Conservation (phyloP, 53 echinoderm and acorn worm genomes). For the Luidia sarsii region DNA sequence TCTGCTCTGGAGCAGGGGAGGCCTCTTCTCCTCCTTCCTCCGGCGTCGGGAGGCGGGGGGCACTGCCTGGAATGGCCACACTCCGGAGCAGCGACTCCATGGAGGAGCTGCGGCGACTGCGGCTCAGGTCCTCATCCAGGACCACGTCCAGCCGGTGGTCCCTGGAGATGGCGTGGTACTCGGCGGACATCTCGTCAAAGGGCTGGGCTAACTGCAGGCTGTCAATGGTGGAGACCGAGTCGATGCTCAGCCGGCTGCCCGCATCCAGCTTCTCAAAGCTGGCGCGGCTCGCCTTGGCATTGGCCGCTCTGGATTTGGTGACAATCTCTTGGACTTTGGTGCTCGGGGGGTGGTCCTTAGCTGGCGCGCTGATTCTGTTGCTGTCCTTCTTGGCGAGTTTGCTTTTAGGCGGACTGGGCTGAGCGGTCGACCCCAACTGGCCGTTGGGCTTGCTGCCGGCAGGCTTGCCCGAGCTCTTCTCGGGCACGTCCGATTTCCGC, state of each 20-base stretch:
- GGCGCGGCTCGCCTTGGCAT: not conserved
- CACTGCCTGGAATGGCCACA: constrained; percentile 43
- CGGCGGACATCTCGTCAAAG: constrained; percentile 86
- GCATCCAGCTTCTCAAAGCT: constrained; percentile 46
- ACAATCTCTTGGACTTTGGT: constrained; percentile 19
- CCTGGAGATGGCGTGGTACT: constrained; percentile 67
- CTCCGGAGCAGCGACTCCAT: constrained; percentile 69
- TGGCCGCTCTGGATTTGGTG: constrained; percentile 14
- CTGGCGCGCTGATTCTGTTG: not conserved
- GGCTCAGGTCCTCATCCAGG: constrained; percentile 52
- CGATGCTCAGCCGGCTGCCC: constrained; percentile 66
- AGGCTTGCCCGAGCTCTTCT: not conserved
- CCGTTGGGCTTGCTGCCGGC: too few relatives aligned
- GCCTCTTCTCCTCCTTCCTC: constrained; percentile 10
- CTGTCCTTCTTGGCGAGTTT: constrained; percentile 3
- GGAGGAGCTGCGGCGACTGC: constrained; percentile 54
- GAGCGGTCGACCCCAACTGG: not conserved
- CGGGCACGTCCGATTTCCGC: constrained; percentile 4
- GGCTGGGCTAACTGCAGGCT: constrained; percentile 71
- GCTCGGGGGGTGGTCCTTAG: not conserved
- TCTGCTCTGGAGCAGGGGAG: not conserved
- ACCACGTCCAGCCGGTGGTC: constrained; percentile 67
- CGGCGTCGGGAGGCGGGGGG: not conserved
- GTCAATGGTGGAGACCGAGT: constrained; percentile 87
- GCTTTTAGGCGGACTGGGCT: constrained; percentile 15